Percentiles rank a stretch among this genome's conserved stretches.
These are phyloP conservation scores for Manis pentadactyla DNA, from an alignment of 2,797 vertebrate species.

Conservation along the genomic window DNA sequence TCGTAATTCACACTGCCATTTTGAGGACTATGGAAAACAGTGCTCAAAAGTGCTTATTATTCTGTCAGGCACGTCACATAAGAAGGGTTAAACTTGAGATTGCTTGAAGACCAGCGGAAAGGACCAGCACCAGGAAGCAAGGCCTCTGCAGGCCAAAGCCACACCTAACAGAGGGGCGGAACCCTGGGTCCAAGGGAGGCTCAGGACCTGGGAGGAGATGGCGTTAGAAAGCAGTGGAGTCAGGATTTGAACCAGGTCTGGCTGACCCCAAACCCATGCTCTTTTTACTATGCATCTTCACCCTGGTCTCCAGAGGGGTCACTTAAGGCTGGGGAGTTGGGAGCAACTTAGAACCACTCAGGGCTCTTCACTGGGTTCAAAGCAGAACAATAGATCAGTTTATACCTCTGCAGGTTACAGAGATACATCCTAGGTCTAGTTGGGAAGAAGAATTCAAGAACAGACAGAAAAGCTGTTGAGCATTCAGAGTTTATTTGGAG, in stretches of 20 bases:
- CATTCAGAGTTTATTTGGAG: too few species aligned
- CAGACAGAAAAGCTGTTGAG: too few species aligned
- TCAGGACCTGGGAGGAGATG: not conserved
- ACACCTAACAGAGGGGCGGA: not conserved
- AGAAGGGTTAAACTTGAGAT: not conserved
- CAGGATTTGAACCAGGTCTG: not conserved
- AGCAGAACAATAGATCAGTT: not conserved
- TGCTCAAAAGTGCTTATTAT: not conserved
- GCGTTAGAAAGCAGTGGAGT: not conserved
- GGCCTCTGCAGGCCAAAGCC: not conserved
- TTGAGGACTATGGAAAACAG: constrained; percentile 9
- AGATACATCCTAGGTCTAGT: too few species aligned
- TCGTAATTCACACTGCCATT: not conserved
- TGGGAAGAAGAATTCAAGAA: too few species aligned
- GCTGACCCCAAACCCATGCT: not conserved
- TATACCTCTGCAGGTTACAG: not conserved
- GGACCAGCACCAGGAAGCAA: not conserved
- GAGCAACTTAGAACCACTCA: not conserved
- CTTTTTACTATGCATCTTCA: not conserved
- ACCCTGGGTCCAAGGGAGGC: not conserved
- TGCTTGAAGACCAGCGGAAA: not conserved
- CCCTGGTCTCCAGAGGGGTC: not conserved
- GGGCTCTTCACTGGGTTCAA: not conserved
- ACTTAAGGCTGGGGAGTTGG: not conserved
- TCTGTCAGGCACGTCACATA: not conserved